Evolutionary conservation across 2,888 invertebrate genomes (phyloP), one percentile per base, ranked within the genome.

Genomic region (Agrilus cyanescens): DNA sequence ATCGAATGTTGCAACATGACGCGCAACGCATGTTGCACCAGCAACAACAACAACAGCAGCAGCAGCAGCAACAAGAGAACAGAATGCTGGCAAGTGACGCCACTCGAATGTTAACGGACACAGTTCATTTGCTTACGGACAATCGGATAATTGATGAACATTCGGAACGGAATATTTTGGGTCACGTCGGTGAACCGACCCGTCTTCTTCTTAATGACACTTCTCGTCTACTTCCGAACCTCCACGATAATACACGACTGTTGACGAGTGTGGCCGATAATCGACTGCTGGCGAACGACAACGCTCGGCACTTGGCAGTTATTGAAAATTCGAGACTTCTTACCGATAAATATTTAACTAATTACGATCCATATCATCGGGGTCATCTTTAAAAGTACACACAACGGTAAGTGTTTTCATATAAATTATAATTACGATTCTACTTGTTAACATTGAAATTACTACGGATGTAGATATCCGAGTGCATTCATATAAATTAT

Each of bases 311-410:
- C 53, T 55, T 66, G 47, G 57, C 60, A 15, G 61, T 62, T 32
- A 57, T 61, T 36, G 66, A 65, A 43, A 60, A 59, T 46, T 56
- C 62, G 14, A 56, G 65, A 44, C 53, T 66, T 45, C 51, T 67
- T 48, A 56, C 64, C n/a, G 67, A 67, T 55, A 68, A 67, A 46
- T 68, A 67, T 59, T 55, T 68, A 43, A 52, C 62, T 7, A 65
- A 60, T 47, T 67, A 67, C 53, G 66, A 67, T 57, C 63, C 66
- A 29, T 68, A 67, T 58, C 64, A 65, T 48, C 53, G 66, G 38
- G 63, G 65, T 10, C 66, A 67, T 54, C 53, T 65, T 44, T 64
- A 63, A 57, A 47, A 44, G 8, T 37, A 10, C 7, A 15, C 8
- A 37, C 4, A 40, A 12, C 12, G 4, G 12, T 30, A 38, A 38